Evolutionary conservation across 2,888 invertebrate genomes (phyloP).

Genomic region (Himalopsyche kuldschensis): DNA sequence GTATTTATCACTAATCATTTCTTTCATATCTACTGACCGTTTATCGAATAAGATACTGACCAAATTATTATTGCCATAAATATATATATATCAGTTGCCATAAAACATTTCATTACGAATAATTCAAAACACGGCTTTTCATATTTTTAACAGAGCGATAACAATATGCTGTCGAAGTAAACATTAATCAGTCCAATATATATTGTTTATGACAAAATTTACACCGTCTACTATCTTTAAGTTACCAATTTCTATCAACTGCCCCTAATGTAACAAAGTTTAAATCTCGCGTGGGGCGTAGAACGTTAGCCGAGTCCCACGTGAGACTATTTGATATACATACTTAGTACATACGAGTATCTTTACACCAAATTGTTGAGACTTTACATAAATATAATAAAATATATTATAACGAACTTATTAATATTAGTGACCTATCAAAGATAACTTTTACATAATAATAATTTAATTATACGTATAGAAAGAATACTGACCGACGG

Average conservation of each 20-base stretch:
- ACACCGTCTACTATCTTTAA: neutral
- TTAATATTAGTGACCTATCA: neutral
- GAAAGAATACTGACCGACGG: too few species aligned
- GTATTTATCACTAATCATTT: too few species aligned
- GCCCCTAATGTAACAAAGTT: neutral
- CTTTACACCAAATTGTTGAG: slow-evolving; percentile 16
- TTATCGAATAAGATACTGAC: too few species aligned
- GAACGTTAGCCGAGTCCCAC: neutral
- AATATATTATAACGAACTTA: slow-evolving; percentile 9
- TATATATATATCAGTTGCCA: too few species aligned
- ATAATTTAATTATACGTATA: neutral
- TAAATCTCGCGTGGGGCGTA: neutral
- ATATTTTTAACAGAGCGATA: too few species aligned
- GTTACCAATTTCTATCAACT: neutral
- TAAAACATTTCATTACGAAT: too few species aligned
- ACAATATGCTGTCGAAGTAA: too few species aligned
- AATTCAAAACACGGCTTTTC: too few species aligned
- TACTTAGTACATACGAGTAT: slow-evolving; percentile 3
- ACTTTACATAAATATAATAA: slow-evolving; percentile 4
- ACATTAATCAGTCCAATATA: neutral
- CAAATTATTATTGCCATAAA: too few species aligned
- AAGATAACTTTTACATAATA: neutral
- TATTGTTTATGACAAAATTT: neutral
- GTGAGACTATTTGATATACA: neutral
- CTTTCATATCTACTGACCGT: too few species aligned